Evolutionary conservation across 2,113 vertebrate species (phyloP).

Genomic region (Notothenia coriiceps): DNA sequence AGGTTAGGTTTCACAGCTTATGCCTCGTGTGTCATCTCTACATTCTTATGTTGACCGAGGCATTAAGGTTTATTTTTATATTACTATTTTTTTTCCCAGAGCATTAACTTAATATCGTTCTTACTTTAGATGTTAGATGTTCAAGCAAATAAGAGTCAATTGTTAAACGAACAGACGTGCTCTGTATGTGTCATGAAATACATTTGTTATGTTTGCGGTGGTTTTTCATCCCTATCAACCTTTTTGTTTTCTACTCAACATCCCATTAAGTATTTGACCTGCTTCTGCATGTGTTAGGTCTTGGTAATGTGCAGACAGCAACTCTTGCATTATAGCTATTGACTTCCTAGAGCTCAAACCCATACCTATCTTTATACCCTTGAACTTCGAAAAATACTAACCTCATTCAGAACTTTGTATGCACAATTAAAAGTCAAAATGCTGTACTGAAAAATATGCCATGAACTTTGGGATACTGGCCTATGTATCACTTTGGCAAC

Average conservation of each 20-base stretch:
- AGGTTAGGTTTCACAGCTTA: conserved; percentile 66
- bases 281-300: conserved; percentile 47
- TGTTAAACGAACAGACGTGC: conserved; percentile 33
- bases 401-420: conserved; percentile 50
- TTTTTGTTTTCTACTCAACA: conserved; percentile 23
- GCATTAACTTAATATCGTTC: conserved; percentile 62
- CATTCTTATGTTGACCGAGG: conserved; percentile 31
- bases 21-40: conserved; percentile 34
- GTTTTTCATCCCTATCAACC: conserved; percentile 26
- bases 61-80: conserved; percentile 50
- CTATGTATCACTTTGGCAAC: not conserved
- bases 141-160: conserved; percentile 20
- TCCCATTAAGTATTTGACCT: conserved; percentile 39
- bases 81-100: conserved; percentile 43
- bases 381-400: conserved; percentile 10
- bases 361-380: conserved; percentile 31
- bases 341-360: conserved; percentile 10
- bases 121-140: conserved; percentile 50
- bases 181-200: conserved; percentile 44
- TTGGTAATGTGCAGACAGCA: conserved; percentile 27
- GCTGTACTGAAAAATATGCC: conserved; percentile 14
- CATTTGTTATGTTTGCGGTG: conserved; percentile 13
- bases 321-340: conserved; percentile 4
- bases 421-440: conserved; percentile 25
- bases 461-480: conserved; percentile 23